These are phyloP conservation scores for Drosophila tristis DNA, from an alignment of 1,140 invertebrate genomes.

Conservation along the genomic window DNA sequence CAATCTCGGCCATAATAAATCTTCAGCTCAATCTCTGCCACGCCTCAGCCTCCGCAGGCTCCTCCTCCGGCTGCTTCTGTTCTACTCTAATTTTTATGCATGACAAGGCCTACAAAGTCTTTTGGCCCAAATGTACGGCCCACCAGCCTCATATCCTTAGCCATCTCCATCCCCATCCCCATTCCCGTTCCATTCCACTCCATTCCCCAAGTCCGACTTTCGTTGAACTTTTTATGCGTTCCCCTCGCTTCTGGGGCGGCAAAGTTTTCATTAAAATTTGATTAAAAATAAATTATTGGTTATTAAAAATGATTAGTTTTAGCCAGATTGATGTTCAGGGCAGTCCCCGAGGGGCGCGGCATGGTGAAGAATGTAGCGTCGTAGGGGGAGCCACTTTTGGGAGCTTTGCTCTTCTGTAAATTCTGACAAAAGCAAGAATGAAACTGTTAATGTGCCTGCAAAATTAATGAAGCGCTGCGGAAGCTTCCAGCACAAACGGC, in stretches of 20 bases:
- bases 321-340: slow-evolving; percentile 41
- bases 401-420: slow-evolving; percentile 16
- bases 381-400: background rate
- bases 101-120: slow-evolving; percentile 60
- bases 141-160: slow-evolving; percentile 19
- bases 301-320: slow-evolving; percentile 83
- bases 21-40: slow-evolving; percentile 66
- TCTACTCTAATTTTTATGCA: slow-evolving; percentile 78
- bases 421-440: slow-evolving; percentile 64
- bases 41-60: slow-evolving; percentile 30
- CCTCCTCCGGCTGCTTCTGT: slow-evolving; percentile 34
- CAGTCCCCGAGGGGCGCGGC: slow-evolving; percentile 5
- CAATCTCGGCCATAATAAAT: slow-evolving; percentile 60
- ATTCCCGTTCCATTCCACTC: background rate
- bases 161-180: background rate
- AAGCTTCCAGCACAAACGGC: slow-evolving; percentile 15
- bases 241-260: slow-evolving; percentile 34
- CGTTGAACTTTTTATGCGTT: slow-evolving; percentile 66
- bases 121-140: slow-evolving; percentile 49
- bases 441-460: slow-evolving; percentile 72
- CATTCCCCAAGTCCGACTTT: slow-evolving; percentile 22
- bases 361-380: too few species aligned
- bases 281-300: slow-evolving; percentile 83
- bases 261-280: slow-evolving; percentile 80
- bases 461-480: slow-evolving; percentile 56